Base-by-base conservation (phyloP, 2,888 invertebrate genomes). In the Calliopum simillimum region DNA sequence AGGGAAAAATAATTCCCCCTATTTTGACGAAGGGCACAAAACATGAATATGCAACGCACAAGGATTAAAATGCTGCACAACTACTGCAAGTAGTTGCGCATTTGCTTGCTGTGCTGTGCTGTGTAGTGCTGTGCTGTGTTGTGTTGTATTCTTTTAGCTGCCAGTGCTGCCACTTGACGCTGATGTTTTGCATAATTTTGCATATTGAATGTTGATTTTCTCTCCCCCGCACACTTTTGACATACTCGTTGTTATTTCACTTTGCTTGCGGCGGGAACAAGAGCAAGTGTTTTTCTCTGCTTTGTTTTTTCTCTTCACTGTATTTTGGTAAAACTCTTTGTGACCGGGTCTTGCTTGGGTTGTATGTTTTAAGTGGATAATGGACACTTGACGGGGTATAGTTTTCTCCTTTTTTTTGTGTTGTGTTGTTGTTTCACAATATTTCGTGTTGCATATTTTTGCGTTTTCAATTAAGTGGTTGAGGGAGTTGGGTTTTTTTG, bases 101-200 rank as follows among this genome's bases (percentile, higher is more conserved):
- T 19, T n/a, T 16, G 51, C 11, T 8, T 3, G 49, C n/a, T 44
- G 4, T 59, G 16, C 13, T 33, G 11, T 49, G 16, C 46, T 16
- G 19, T 14, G 14, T 8, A 47, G 47, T 19, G 19, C 21, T 12
- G n/a, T n/a, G 21, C 5, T 23, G 51, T 21, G 33, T 33, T 33
- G 33, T 53, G 51, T 21, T 56, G 3, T n/a, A 33, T 46, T 33
- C n/a, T n/a, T 33, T 16, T 47, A 47, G 56, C n/a, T 23, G 56
- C 13, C 33, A n/a, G 46, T 43, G 23, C 16, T 66, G 16, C 33
- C 12, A 16, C 33, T 33, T 41, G 33, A 14, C 41, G 25, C 44
- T 44, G 16, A 41, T 43, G 13, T 46, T 25, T 47, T 47, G 56
- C 56, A 66, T 66, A 58, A 47, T 58, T 66, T 47, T 56, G 46